Base-by-base conservation (phyloP, 2,797 vertebrate species). In the Mus caroli region DNA sequence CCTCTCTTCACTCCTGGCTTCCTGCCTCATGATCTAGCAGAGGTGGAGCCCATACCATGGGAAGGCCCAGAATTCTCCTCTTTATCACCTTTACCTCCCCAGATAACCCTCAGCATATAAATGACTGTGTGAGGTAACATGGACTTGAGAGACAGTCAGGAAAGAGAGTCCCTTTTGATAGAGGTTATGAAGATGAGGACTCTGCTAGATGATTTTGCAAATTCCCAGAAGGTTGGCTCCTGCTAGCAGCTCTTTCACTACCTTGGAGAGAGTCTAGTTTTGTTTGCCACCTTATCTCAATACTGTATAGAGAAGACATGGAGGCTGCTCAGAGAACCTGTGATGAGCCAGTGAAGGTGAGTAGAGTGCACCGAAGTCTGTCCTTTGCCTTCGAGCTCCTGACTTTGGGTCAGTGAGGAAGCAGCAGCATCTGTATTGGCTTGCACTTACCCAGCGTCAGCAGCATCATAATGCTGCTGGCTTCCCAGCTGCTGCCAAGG, bases 401-500 rank as follows among this genome's bases (percentile, higher is more conserved):
- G 52, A 34, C 76, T 94, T 67, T 92, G n/a, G 40, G 83, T 92
- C 78, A 67, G 75, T 52, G 52, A 14, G 69, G 73, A 83, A 78
- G 56, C 22, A 17, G 31, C 6, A 46, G 56, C 88, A 52, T 71
- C 92, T 92, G 22, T 67, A 69, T 52, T 58, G 0, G 24, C 15
- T 88, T 75, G 26, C 31, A 64, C 90, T 91, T 91, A 83, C 28
- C 46, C 40, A 93, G 73, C 7, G 56, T 67, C 80, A 92, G 83
- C 58, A 89, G 37, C 88, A 92, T 88, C 67, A 37, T 0, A 40
- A 80, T 56, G 79, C 46, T 90, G 3, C 54, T 85, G 71, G 31
- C 37, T 56, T 40, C 40, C 91, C 56, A 93, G 71, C 67, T 82
- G 54, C 87, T 96, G 89, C 91, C 91, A 87, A 34, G 73, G 71